Evolutionary conservation across 2,888 invertebrate genomes (phyloP), one percentile per base, ranked within the genome.

Genomic region (Drosophila emarginata): DNA sequence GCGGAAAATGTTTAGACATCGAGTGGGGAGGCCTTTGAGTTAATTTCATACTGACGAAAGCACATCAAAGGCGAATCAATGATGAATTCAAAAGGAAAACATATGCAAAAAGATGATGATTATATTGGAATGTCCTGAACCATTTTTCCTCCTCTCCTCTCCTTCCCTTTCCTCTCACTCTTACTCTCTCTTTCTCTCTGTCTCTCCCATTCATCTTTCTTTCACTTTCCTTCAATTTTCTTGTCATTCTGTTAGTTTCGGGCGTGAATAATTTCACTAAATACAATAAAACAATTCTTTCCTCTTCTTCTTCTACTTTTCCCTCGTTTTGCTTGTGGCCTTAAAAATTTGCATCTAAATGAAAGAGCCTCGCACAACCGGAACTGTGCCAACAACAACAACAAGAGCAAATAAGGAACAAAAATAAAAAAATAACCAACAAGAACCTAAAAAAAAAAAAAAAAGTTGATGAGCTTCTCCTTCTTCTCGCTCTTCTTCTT

Each of bases 181-280:
- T n/a, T n/a, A n/a, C n/a, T 15, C 40, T 45, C 18, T 18, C 11
- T 18, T 1, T 28, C 28, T 28, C 5, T 28, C 28, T 40, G 6
- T 0, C 37, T 15, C 9, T 45, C 5, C 18, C 15, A 15, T 15
- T 15, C 4, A 9, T 18, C 9, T 7, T 15, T 4, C 18, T 45
- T 14, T 40, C 40, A 9, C 7, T 18, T 9, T 40, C 18, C 5
- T 14, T 45, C 40, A 32, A 32, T 32, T 32, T 32, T 45, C 21
- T 21, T 9, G 11, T 45, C 40, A 21, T 12, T 21, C 11, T 21
- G 11, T 65, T 80, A 79, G 76, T 79, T 83, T 79, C 18, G 45
- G 88, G 84, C 87, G 88, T 84, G 75, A 88, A 84, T 84, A 88
- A 84, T 84, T 80, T 76, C 67, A 79, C 81, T 84, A 87, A 84